Conservation (phyloP, 2,797 vertebrate genomes). For the Eidolon dupreanum region DNA sequence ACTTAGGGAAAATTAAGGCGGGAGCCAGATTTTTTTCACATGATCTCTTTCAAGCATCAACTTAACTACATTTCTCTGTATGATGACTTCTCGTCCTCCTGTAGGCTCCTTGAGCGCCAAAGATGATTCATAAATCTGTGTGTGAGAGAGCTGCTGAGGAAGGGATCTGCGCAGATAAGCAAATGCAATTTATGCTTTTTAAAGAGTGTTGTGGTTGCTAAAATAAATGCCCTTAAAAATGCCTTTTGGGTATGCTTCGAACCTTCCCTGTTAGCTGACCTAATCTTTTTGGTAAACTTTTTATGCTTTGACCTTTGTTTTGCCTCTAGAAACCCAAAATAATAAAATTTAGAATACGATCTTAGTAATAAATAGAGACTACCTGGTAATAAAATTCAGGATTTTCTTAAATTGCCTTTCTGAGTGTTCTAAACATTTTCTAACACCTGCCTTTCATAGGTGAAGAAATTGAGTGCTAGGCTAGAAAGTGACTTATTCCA, state of each 20-base stretch:
- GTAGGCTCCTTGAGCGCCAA: slow-evolving; percentile 5
- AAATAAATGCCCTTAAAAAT: slow-evolving; percentile 46
- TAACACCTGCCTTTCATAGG: not conserved
- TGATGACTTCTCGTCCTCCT: not conserved
- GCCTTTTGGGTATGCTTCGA: not conserved
- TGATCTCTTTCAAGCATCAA: not conserved
- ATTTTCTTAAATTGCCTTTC: slow-evolving; percentile 36
- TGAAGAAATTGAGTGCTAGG: not conserved
- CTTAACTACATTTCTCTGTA: not conserved
- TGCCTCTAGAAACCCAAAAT: slow-evolving; percentile 31
- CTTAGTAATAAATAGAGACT: slow-evolving; percentile 4
- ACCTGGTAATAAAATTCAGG: not conserved
- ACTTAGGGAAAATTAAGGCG: not conserved
- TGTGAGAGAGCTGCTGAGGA: not conserved
- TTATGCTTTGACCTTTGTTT: slow-evolving; percentile 43
- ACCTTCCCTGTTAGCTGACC: not conserved
- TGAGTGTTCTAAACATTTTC: slow-evolving; percentile 5
- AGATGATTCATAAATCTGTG: slow-evolving; percentile 14
- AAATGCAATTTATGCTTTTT: not conserved
- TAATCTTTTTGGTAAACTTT: slow-evolving; percentile 24
- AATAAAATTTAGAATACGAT: not conserved
- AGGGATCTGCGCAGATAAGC: not conserved
- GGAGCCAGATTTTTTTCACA: not conserved
- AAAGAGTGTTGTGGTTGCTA: slow-evolving; percentile 22
- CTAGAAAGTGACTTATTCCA: not conserved